phyloP scores from a whole-genome alignment of 1,140 invertebrate species.

The Delia radicum region DNA sequence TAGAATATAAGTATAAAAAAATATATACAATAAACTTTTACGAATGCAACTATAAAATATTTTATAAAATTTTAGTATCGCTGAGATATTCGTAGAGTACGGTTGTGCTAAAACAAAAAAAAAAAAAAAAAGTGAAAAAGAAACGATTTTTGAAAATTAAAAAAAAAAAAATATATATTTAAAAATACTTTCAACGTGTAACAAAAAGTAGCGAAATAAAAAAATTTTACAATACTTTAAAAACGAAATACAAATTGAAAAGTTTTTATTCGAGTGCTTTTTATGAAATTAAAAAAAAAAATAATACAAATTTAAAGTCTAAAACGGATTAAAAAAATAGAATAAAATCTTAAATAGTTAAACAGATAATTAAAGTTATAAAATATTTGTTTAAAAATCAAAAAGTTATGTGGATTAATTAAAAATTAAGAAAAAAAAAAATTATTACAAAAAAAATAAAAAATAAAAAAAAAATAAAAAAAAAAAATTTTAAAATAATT shows the following conservation, averaged over 20 bases:
- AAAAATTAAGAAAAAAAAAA: too few relatives aligned
- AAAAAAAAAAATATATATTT: neutral
- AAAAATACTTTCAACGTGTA: neutral
- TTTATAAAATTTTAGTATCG: neutral
- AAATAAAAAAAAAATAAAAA: too few relatives aligned
- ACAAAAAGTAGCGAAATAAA: neutral
- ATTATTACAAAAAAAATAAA: too few relatives aligned
- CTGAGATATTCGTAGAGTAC: constrained; percentile 10
- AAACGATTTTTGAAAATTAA: neutral
- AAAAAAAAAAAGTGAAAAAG: neutral
- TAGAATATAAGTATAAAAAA: neutral
- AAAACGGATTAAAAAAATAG: too few relatives aligned
- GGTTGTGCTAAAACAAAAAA: neutral
- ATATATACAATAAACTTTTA: neutral
- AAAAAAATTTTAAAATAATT: too few relatives aligned
- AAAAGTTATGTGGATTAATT: too few relatives aligned
- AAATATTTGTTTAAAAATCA: too few relatives aligned
- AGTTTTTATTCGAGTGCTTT: neutral
- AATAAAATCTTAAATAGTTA: too few relatives aligned
- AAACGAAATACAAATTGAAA: neutral
- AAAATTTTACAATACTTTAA: neutral
- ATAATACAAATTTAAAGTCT: too few relatives aligned
- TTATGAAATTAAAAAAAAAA: neutral
- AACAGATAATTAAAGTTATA: too few relatives aligned
- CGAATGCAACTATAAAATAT: neutral